A percentile compares a stretch with the other conserved stretches of the same genome.
phyloP scores from a whole-genome alignment of 2,888 invertebrate species.

The Calliopum simillimum region DNA sequence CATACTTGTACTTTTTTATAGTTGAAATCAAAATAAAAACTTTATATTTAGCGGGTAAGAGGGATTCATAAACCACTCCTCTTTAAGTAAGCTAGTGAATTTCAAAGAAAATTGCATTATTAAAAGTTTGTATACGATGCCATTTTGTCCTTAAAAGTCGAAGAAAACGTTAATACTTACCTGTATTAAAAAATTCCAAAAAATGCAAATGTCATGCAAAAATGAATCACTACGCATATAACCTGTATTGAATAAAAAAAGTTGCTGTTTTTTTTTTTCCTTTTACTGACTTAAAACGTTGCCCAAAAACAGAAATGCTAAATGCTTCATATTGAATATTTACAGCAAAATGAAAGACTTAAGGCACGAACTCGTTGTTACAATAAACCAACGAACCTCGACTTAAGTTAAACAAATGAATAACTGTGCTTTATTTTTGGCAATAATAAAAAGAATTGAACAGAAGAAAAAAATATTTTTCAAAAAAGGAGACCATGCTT shows the following conservation, averaged over 20 bases:
- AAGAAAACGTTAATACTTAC: no score
- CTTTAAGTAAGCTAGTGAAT: no score
- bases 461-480: not conserved
- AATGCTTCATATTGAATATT: not conserved
- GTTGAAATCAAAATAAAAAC: no score
- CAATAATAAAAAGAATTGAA: not conserved
- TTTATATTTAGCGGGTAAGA: no score
- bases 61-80: no score
- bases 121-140: no score
- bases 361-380: conserved; percentile 25
- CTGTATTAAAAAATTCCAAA: not conserved
- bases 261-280: not conserved
- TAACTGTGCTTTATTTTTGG: not conserved
- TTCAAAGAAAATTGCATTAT: no score
- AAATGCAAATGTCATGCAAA: not conserved
- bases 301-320: not conserved
- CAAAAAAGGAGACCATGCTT: not conserved
- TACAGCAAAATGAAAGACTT: conserved; percentile 28
- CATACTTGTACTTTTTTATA: no score
- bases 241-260: not conserved
- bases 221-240: no score
- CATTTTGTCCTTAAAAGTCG: no score
- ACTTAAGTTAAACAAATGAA: not conserved
- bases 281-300: not conserved
- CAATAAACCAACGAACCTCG: conserved; percentile 1